These are phyloP conservation scores for Sebastes umbrosus DNA, from an alignment of 2,797 vertebrate genomes.

Conservation along the genomic window DNA sequence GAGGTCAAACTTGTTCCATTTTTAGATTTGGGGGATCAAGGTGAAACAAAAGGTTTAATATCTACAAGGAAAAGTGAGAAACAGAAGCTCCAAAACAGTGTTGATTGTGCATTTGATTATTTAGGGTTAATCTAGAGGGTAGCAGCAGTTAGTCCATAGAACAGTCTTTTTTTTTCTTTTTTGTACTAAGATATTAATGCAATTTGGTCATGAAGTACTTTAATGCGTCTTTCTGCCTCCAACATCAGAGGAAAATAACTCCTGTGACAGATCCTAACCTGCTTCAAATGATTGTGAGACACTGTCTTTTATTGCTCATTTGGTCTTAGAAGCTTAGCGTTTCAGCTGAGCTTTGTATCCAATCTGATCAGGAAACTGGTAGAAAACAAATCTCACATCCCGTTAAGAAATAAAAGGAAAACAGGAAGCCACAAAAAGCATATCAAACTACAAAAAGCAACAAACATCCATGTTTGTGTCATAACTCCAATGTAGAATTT, in stretches of 20 bases:
- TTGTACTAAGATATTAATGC: slow-evolving; percentile 66
- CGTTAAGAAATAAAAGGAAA: neutral
- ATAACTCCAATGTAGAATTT: neutral
- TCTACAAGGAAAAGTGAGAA: slow-evolving; percentile 53
- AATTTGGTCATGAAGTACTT: slow-evolving; percentile 48
- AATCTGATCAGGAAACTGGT: slow-evolving; percentile 30
- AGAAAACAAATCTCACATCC: neutral
- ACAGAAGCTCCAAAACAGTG: slow-evolving; percentile 53
- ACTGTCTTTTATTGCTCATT: slow-evolving; percentile 67
- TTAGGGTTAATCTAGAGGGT: slow-evolving; percentile 66
- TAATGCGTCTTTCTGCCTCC: slow-evolving; percentile 42
- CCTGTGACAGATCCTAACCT: slow-evolving; percentile 5
- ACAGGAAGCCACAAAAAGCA: slow-evolving; percentile 6
- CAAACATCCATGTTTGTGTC: neutral
- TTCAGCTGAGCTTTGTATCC: slow-evolving; percentile 8
- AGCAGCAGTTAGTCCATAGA: slow-evolving; percentile 80
- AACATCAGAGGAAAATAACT: slow-evolving; percentile 19
- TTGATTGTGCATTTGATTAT: slow-evolving; percentile 78
- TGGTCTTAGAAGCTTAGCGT: slow-evolving; percentile 44
- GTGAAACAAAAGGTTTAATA: slow-evolving; percentile 37
- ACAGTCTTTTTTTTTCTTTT: slow-evolving; percentile 59
- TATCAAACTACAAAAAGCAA: neutral
- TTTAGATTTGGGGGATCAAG: slow-evolving; percentile 37
- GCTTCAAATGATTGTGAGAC: slow-evolving; percentile 58
- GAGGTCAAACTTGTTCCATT: slow-evolving; percentile 22